Evolutionary conservation across 1,140 invertebrate species (phyloP), one percentile per base, ranked within the genome.

Genomic region (Homarus americanus): DNA sequence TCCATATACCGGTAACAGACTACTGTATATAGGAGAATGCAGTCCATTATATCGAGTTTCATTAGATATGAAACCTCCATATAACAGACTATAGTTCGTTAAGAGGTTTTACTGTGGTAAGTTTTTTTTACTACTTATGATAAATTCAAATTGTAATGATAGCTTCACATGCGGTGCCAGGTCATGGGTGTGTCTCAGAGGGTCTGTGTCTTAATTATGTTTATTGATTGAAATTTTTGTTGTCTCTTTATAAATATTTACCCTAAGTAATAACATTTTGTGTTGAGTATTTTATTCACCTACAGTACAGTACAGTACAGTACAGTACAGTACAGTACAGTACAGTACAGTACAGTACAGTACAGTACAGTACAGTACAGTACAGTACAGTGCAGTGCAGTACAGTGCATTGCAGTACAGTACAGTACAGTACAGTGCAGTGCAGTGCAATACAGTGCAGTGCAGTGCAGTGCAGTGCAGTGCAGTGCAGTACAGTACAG

Each of bases 341-440:
- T 93, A 91, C 82, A 93, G 92, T 91, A 93, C 85, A 91, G 92
- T 92, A 86, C 89, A 92, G 83, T 91, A 93, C 91, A 92, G 92
- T 92, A 93, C 86, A 93, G 93, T 91, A 89, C 78, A 93, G 72
- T 82, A 91, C 91, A 93, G 93, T 83, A 93, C 90, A 93, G 90
- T 90, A 92, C 83, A 92, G 92, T 91, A 88, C 82, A 92, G 80
- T n/a, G n/a, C n/a, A n/a, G n/a, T n/a, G n/a, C n/a, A n/a, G n/a
- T n/a, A n/a, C n/a, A n/a, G n/a, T n/a, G n/a, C n/a, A n/a, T n/a
- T n/a, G n/a, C n/a, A n/a, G n/a, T n/a, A n/a, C n/a, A n/a, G n/a
- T n/a, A n/a, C n/a, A n/a, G n/a, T 92, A 92, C 78, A 92, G 91
- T 38, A 91, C 41, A 92, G 85, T 92, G 92, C 87, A 92, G 92